Percentiles rank a stretch among this genome's conserved stretches.
These are phyloP conservation scores for Grantiella picta DNA, from an alignment of 2,113 vertebrate species.

Conservation along the genomic window DNA sequence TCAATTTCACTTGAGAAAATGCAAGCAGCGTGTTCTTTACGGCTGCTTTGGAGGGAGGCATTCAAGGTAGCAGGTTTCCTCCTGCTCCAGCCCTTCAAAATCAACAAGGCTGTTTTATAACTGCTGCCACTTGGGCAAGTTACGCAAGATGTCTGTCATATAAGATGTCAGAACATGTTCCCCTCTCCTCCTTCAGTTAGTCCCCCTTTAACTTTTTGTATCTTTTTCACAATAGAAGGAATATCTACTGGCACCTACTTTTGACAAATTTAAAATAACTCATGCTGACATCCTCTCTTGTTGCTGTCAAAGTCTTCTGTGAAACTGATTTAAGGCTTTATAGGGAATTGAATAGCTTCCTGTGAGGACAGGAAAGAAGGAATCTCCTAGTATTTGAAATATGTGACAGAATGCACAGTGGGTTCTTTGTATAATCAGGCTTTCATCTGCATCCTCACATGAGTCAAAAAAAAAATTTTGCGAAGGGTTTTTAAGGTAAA, in stretches of 20 bases:
- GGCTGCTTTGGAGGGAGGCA: neutral
- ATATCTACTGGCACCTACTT: neutral
- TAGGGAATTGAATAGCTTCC: conserved; percentile 26
- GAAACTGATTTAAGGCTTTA: conserved; percentile 18
- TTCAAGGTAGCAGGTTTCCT: neutral
- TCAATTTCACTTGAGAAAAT: neutral
- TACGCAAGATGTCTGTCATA: neutral
- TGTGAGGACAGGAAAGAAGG: neutral
- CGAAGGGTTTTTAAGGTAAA: neutral
- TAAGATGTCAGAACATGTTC: neutral
- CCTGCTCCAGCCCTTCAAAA: neutral
- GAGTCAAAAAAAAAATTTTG: neutral
- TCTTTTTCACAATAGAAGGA: neutral
- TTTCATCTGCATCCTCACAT: neutral
- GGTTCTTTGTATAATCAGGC: neutral
- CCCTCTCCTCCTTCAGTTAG: neutral
- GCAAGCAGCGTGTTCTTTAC: neutral
- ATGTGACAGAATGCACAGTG: neutral
- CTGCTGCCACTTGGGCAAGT: neutral
- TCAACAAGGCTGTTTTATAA: neutral
- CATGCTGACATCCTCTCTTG: conserved; percentile 4
- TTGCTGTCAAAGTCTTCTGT: conserved; percentile 47
- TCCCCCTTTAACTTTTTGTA: neutral
- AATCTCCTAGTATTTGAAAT: neutral
- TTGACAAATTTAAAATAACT: neutral